Conservation (phyloP, 1,140 invertebrate genomes). For the Drosophila bocki region DNA sequence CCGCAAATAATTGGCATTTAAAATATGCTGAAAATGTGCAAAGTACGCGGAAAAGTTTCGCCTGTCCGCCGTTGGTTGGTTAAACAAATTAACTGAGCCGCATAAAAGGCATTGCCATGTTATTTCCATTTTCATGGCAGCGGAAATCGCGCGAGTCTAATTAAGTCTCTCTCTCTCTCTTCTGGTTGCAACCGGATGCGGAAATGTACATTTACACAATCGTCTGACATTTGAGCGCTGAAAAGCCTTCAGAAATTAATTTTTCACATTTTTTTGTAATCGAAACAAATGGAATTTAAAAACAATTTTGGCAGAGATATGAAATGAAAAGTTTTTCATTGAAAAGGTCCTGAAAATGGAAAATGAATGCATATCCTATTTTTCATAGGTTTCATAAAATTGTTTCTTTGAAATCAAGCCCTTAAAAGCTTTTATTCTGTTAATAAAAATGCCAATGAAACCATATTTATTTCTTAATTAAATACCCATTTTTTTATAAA, state of each 20-base stretch:
- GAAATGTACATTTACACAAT: conserved; percentile 16
- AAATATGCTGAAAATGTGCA: conserved; percentile 80
- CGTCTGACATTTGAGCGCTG: conserved; percentile 3
- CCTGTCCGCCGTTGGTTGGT: conserved; percentile 29
- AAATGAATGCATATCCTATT: not conserved
- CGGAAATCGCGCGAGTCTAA: conserved; percentile 50
- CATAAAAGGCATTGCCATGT: conserved; percentile 47
- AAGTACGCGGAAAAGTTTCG: conserved; percentile 41
- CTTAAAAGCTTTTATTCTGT: not conserved
- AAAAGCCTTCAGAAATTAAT: conserved; percentile 35
- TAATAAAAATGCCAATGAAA: not conserved
- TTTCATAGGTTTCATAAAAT: not conserved
- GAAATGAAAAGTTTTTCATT: not conserved
- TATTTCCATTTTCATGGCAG: conserved; percentile 44
- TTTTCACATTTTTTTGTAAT: conserved; percentile 16
- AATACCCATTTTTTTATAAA: not conserved
- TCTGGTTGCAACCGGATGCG: conserved; percentile 29
- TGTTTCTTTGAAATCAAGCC: not conserved
- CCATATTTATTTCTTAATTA: not conserved
- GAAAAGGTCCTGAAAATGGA: not conserved
- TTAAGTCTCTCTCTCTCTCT: conserved; percentile 24
- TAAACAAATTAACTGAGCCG: conserved; percentile 71
- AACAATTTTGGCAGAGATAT: not conserved
- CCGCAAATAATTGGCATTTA: conserved; percentile 79
- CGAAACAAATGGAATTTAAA: conserved; percentile 29